These are phyloP conservation scores for Rhagologus leucostigma DNA, from an alignment of 2,113 vertebrate species.

Conservation along the genomic window DNA sequence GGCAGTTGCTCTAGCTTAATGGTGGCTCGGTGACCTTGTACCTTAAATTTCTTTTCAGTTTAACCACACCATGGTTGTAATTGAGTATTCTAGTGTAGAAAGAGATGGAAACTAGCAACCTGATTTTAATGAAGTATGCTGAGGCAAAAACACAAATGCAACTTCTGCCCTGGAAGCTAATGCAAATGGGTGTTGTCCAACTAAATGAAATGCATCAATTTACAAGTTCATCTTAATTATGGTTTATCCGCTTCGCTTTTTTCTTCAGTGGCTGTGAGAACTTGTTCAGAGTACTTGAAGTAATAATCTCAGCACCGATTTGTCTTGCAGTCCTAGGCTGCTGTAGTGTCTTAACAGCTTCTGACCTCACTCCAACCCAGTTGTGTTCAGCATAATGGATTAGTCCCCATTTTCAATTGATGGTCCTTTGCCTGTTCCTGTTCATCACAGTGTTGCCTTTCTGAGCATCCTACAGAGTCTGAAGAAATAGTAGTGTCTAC, in stretches of 20 bases:
- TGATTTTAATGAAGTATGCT: not conserved
- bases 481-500: not conserved
- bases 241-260: not conserved
- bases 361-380: not conserved
- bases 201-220: slow-evolving; percentile 5
- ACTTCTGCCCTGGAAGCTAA: slow-evolving; percentile 23
- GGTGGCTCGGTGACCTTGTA: slow-evolving; percentile 53
- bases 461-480: not conserved
- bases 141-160: not conserved
- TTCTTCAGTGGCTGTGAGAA: not conserved
- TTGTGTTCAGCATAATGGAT: not conserved
- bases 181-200: slow-evolving; percentile 23
- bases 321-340: not conserved
- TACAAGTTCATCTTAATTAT: slow-evolving; percentile 49
- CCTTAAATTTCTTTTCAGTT: slow-evolving; percentile 27
- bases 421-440: not conserved
- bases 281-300: not conserved
- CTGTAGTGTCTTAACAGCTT: not conserved
- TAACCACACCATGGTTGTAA: not conserved
- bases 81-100: slow-evolving; percentile 2
- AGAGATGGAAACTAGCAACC: not conserved
- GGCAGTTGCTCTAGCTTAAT: slow-evolving; percentile 22
- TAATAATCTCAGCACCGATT: not conserved
- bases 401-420: not conserved
- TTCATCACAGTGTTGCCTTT: not conserved